Evolutionary conservation across 2,888 invertebrate species (phyloP), one percentile per base, ranked within the genome.

Genomic region (Pemphredon lugubris): DNA sequence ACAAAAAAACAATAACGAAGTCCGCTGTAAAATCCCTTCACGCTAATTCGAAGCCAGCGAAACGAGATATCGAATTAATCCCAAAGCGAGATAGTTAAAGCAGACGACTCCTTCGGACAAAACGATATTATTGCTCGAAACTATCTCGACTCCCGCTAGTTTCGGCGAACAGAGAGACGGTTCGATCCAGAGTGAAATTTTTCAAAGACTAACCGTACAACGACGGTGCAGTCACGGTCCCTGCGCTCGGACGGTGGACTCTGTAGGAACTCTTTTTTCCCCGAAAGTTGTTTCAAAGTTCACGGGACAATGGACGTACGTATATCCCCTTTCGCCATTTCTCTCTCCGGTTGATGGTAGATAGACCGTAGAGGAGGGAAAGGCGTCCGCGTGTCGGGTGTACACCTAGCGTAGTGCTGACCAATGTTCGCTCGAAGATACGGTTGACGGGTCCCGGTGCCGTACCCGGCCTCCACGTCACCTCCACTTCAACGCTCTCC

Each of bases 271-370:
- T 83, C 84, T 87, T 86, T 85, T 75, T n/a, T n/a, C n/a, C 78
- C 71, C 61, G 65, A 87, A 88, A 88, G 87, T 89, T 88, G 88
- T 84, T 81, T 73, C 84, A 82, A 88, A 89, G 88, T 89, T 88
- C 85, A 84, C 83, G 85, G 85, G 83, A 89, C 89, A 89, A 89
- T 89, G 84, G 86, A 74, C 81, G 81, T 78, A 70, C 81, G 83
- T 85, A 82, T 84, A 82, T 83, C 77, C 80, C 73, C 59, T 53
- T 63, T 48, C n/a, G 50, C 64, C 68, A 67, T 75, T 73, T 80
- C 77, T 80, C 80, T 75, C 77, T 75, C 79, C 53, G 47, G 32
- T 61, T 48, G 77, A 80, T 75, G 73, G 77, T 63, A 77, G 79
- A 79, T 80, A 79, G 66, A 75, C 48, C 42, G 59, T 58, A 30